Base-by-base conservation (phyloP, 1,140 invertebrate species). In the Nebria ingens region DNA sequence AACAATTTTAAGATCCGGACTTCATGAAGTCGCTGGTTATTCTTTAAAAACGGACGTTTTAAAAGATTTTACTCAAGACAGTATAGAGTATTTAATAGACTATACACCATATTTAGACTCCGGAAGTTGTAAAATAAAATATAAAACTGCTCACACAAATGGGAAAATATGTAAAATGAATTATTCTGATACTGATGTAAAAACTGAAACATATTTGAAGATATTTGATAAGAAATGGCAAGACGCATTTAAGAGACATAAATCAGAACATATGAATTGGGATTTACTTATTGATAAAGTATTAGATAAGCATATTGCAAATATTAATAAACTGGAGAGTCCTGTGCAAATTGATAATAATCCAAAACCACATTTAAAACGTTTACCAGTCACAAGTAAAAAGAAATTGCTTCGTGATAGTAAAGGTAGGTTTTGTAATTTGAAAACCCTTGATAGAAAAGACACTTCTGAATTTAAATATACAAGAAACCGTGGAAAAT, bases 251-350 rank as follows among this genome's bases (percentile, higher is more conserved):
- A 6, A 34, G n/a, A 34, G 6, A n/a, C 25, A 34, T 6, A 34
- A 34, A 34, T n/a, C 6, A 9, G 25, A 34, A 34, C 25, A 34
- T 9, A n/a, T 34, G n/a, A 34, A 6, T 6, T 34, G 6, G 6
- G 25, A 34, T 34, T 6, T 34, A 9, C 25, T 34, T 9, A n/a
- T 34, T 34, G 25, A 34, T n/a, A 34, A 34, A n/a, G n/a, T 34
- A 34, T 34, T 34, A 34, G 25, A 34, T 34, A 34, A 34, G n/a
- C 25, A 34, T 34, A 34, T 34, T 34, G 25, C 25, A 34, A 34
- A 34, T 34, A 34, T 34, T 34, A 34, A 34, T 34, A 34, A 34
- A 34, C n/a, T n/a, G n/a, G n/a, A n/a, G n/a, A n/a, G n/a, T n/a
- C n/a, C n/a, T n/a, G n/a, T n/a, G n/a, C 25, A 34, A 34, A n/a